Evolutionary conservation across 2,797 vertebrate genomes (phyloP), one percentile per base, ranked within the genome.

Genomic region (Peromyscus aztecus): DNA sequence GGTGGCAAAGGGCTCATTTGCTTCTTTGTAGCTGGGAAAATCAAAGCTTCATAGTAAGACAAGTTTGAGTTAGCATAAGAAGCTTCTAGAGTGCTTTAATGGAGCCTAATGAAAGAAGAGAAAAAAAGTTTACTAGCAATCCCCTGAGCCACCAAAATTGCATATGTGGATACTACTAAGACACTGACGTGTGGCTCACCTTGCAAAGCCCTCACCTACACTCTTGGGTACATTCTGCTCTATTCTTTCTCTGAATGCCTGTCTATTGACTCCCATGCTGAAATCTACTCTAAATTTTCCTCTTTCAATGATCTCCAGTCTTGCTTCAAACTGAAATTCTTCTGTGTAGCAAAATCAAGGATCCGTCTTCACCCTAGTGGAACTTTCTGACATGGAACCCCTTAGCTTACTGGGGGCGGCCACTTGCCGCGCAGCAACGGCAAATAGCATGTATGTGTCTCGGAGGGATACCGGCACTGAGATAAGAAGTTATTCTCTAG

Each of bases 61-160:
- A 90, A 57, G 43, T 76, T 94, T 94, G 34, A 31, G 61, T 91
- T 63, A 61, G 59, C 43, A 67, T 63, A 65, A 88, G 81, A 89
- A 95, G 67, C 94, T 81, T 95, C 78, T 31, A 69, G 14, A 49
- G 85, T 59, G 63, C 59, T 81, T 73, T 43, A 61, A 91, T 65
- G 27, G 37, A 7, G 61, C 11, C 17, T 43, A 6, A 17, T 52
- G 46, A 78, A 34, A 78, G 16, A 52, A 21, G 29, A 78, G 29
- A 6, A 31, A 4, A 49, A 77, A 19, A 31, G 27, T 31, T 49
- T 77, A 31, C 49, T 77, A 77, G 46, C 29, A 49, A 77, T 16
- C 4, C 16, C 76, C 76, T 52, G 75, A 31, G 75, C 29, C 76
- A 77, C 46, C 76, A 77, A 49, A 49, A 49, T 77, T 77, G 46